Base-by-base conservation (phyloP, 1,140 invertebrate species). In the Aphelenchoides avenae region DNA sequence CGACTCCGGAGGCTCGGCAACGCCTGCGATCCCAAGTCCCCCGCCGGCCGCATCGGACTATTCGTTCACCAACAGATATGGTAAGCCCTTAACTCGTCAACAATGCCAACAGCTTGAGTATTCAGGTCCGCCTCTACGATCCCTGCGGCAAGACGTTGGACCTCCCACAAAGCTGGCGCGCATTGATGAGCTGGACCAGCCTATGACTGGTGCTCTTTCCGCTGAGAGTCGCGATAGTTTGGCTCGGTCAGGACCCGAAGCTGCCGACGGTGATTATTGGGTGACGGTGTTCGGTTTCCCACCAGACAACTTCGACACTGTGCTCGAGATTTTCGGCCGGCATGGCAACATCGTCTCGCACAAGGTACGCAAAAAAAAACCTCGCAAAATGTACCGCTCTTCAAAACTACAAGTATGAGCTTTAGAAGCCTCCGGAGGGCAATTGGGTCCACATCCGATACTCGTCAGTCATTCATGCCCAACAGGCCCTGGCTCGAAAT, bases 361-460 rank as follows among this genome's bases (percentile, higher is more conserved):
- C 27, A 70, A 71, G 59, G 59, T 62, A 53, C 15, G 6, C 6
- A 15, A 57, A 24, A 4, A 55, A 22, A 30, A 13, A 15, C 29
- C 18, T 64, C 46, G 13, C 20, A 30, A 11, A 59, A 56, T 9
- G 26, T 57, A 9, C n/a, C 9, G 22, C n/a, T 2, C n/a, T 40
- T 53, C 11, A 24, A 20, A 26, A n/a, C n/a, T n/a, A n/a, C n/a
- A n/a, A n/a, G n/a, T n/a, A n/a, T n/a, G n/a, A n/a, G n/a, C 43
- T 55, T 56, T 7, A 62, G 66, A 58, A 42, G 20, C 53, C 66
- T 22, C 55, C 47, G 18, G 18, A 18, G 7, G 63, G 66, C 3
- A 65, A 65, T 46, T 65, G 66, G 66, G 18, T 65, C 5, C 63
- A 65, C 41, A 61, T 65, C 44, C 63, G 63, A 0, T 65, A 65